Percentiles rank a stretch among this genome's conserved stretches.
Evolutionary conservation across 2,888 invertebrate species (phyloP).

Genomic region (Buathra laborator): DNA sequence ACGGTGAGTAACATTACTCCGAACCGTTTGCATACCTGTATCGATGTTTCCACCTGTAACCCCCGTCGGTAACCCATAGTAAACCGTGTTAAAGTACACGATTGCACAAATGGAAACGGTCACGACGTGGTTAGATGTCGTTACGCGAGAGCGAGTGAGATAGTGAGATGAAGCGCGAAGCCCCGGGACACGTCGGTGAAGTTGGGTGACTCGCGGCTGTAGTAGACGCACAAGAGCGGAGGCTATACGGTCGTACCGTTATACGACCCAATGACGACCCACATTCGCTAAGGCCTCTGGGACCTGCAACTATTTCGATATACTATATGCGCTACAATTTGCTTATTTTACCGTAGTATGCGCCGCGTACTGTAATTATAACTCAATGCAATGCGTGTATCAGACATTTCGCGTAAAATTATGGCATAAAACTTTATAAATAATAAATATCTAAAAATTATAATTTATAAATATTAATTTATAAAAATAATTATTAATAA

Average conservation of each 20-base stretch:
- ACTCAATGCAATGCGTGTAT: background rate
- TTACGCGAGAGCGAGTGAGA: slow-evolving; percentile 31
- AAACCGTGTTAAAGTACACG: slow-evolving; percentile 51
- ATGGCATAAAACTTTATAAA: no score
- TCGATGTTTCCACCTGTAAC: slow-evolving; percentile 57
- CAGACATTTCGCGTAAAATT: background rate
- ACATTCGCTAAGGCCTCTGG: slow-evolving; percentile 71
- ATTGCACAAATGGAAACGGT: slow-evolving; percentile 65
- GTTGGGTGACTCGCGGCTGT: slow-evolving; percentile 40
- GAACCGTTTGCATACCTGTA: background rate
- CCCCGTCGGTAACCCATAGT: slow-evolving; percentile 37
- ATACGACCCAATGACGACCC: slow-evolving; percentile 83
- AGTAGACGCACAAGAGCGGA: slow-evolving; percentile 57
- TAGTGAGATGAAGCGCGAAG: slow-evolving; percentile 58
- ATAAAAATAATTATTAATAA: no score
- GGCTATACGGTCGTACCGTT: slow-evolving; percentile 80
- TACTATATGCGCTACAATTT: slow-evolving; percentile 17
- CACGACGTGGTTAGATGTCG: slow-evolving; percentile 53
- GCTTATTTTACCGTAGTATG: background rate
- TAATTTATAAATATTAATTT: no score
- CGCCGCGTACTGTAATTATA: background rate
- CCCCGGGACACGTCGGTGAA: slow-evolving; percentile 52
- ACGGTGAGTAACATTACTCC: background rate
- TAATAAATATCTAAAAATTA: no score
- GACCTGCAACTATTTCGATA: slow-evolving; percentile 53